A percentile compares a stretch with the other conserved stretches of the same genome.
Conservation (phyloP, 2,113 vertebrate species). For the Corapipo altera region DNA sequence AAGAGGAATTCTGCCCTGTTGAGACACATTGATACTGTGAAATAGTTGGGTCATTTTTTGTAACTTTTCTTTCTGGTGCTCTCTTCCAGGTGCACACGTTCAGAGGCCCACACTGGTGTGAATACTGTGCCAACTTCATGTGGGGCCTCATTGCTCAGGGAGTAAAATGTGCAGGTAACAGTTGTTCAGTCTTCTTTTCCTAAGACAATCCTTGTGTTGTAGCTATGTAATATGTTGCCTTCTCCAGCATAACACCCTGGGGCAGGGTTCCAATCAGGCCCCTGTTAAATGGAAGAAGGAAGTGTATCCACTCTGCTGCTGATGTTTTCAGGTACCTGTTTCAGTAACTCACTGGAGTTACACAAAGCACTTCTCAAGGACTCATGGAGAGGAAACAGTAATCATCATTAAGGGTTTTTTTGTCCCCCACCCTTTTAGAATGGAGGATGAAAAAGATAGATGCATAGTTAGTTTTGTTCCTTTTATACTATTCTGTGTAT, state of each 20-base stretch:
- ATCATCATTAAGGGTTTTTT: not conserved
- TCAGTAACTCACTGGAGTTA: not conserved
- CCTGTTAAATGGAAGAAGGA: not conserved
- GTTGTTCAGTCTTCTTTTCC: not conserved
- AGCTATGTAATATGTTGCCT: not conserved
- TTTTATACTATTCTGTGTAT: not conserved
- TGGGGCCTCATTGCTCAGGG: constrained; percentile 99
- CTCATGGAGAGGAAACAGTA: not conserved
- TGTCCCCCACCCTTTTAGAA: not conserved
- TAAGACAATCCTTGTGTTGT: not conserved
- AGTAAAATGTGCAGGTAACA: constrained; percentile 96
- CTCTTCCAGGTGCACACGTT: constrained; percentile 93
- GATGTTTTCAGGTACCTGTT: not conserved
- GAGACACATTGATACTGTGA: not conserved
- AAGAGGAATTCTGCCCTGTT: not conserved
- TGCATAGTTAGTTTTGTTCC: not conserved
- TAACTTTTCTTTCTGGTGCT: constrained; percentile 46
- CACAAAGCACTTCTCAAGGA: fast-evolving
- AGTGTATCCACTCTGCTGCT: not conserved
- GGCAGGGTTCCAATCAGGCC: not conserved
- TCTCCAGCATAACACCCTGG: fast-evolving
- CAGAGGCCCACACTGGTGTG: constrained; percentile 98
- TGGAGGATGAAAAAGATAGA: not conserved
- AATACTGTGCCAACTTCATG: constrained; percentile 99
- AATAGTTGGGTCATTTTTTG: not conserved